Base-by-base conservation (phyloP, 53 echinoderm and acorn worm genomes). In the Temnopleurus reevesii region DNA sequence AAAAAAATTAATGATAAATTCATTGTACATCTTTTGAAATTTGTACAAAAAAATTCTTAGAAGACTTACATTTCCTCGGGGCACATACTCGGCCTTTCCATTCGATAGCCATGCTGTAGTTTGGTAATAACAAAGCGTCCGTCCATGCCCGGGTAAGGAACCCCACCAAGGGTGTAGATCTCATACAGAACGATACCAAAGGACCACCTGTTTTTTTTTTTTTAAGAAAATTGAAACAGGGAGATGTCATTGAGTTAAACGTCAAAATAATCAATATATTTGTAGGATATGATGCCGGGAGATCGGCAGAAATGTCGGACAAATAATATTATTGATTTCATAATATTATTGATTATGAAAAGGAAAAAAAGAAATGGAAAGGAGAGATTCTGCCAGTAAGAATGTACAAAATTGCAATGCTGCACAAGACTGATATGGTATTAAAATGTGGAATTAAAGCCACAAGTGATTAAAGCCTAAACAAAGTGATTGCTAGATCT, bases 101-200 rank as follows among this genome's bases (percentile, higher is more conserved):
- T 93, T 25, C 97, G 89, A 44, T 95, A 97, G 1, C 97, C 97
- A 25, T 94, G 90, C 89, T 95, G 90, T 3, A 97, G 83, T 81
- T 92, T 92, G 9, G 84, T 77, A 1, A 97, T 91, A 5, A 97
- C 95, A 19, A 88, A 91, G 26, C 89, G 92, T 7, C 94, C 93
- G 30, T 97, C 94, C 88, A 97, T 89, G 36, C 95, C 92, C 9
- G 93, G 94, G 59, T 97, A 97, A 43, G 97, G 97, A 18, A 93
- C 92, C 45, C 89, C 94, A 6, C 95, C 97, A 7, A 93, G 90
- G 23, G 97, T 95, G 65, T 93, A 93, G 49, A 97, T 97, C 84
- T 97, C 97, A 90, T 97, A 97, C 84, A 97, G 76, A 17, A 95
- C 95, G 31, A 97, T 95, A 6, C 95, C 97, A 66, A 94, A 97